Base-by-base conservation (phyloP, 2,797 vertebrate species). In the Pagetopsis macropterus region DNA sequence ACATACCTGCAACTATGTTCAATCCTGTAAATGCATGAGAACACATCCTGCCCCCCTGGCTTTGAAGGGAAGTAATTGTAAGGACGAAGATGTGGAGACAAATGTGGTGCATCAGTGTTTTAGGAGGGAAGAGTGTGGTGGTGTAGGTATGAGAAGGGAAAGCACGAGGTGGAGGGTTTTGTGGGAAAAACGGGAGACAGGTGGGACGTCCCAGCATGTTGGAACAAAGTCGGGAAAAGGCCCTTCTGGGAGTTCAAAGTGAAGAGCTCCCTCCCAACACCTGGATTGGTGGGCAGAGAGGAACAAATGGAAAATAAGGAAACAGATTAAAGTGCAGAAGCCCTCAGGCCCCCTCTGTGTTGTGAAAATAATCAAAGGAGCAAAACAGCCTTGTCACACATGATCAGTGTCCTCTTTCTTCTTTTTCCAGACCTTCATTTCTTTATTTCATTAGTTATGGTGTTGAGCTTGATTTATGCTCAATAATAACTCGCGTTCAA, bases 241-340 rank as follows among this genome's bases (percentile, higher is more conserved):
- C 80, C 81, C 79, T 67, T 84, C 68, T 67, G 76, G 61, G 85
- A 91, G 91, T 93, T 94, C 92, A 94, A 94, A 94, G 92, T 83
- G 78, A 89, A 86, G 72, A 79, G 63, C 57, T 62, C 40, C 50
- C 57, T 17, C 49, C 46, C 61, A 87, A 92, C 93, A 94, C 90
- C 93, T 93, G 93, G 91, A 84, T 71, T 45, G 72, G 33, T 56
- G 70, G 57, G 55, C 50, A 65, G 72, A 79, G 51, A 41, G 65
- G 51, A 74, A 65, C 76, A 67, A 76, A 73, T 58, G 65, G 64
- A 61, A 63, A 57, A 69, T 51, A 48, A 61, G 73, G 59, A 59
- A 44, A 2, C 45, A 69, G 74, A 84, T 78, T 70, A 76, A 62
- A 81, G 72, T 74, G 85, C 70, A 68, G 65, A 71, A 55, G 45